Evolutionary conservation across 2,797 vertebrate genomes (phyloP), one percentile per base, ranked within the genome.

Genomic region (Danio kyathit): DNA sequence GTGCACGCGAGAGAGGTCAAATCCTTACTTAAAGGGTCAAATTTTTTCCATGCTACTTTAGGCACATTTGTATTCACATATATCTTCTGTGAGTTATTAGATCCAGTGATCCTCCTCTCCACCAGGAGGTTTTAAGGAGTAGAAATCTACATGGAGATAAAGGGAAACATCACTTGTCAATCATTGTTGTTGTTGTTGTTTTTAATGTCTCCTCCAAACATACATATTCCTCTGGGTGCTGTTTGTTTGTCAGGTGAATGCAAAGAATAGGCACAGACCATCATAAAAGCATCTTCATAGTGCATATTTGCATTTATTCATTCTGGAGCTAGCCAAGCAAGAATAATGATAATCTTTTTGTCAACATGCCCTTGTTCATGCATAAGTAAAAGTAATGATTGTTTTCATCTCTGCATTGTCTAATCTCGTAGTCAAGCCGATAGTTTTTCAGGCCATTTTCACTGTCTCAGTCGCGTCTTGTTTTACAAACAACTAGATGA

Each of bases 231-330:
- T 82, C 56, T 77, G 56, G 61, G 66, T 76, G 77, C 52, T 81
- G 82, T 81, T 88, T 82, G 81, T 48, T 76, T 82, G 43, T 77
- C 57, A 66, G 41, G 86, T 88, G 71, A 90, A 86, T 90, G 81
- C 81, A 85, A 84, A 87, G 80, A 86, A 87, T 86, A 86, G 76
- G 52, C 83, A 16, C 19, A 61, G 65, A 38, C 8, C 13, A 71
- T 78, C 85, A 83, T 87, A 85, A 88, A 87, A 84, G 61, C 2
- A 21, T 83, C 70, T 56, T 38, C 44, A 73, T 54, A 79, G 60
- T 83, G 67, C 81, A 77, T 61, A 88, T 83, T 83, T 86, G 65
- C 70, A 46, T 69, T 76, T 85, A 52, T 86, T 80, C 80, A 80
- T 74, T 83, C 71, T 64, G 71, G 17, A 79, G 40, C 46, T 77